Evolutionary conservation across 2,888 invertebrate genomes (phyloP), one percentile per base, ranked within the genome.

Genomic region (Choristoneura rosaceana): DNA sequence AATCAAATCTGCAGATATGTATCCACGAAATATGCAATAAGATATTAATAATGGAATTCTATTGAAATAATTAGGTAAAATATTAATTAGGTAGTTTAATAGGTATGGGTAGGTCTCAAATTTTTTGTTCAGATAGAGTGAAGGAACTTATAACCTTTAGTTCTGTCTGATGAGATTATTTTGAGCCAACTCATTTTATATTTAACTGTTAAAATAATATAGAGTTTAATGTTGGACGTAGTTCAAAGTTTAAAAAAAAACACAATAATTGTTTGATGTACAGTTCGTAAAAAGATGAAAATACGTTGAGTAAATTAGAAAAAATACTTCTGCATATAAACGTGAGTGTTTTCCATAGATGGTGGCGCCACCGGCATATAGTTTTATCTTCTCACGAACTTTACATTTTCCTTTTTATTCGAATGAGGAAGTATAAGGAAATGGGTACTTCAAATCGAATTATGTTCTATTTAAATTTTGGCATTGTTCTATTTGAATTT

Each of bases 201-300:
- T 52, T 38, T 55, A 66, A 55, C 10, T 62, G 71, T 71, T 71
- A 55, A 45, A 67, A 61, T 58, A n/a, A 41, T 67, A 62, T 45
- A 55, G 66, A 66, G 62, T 62, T 55, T 67, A 66, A 61, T 71
- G 55, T 67, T 66, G 65, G 33, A 52, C 15, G 59, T 61, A 52
- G 15, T 70, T 50, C 7, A 50, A 61, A 66, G 52, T 65, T 70
- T 66, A 52, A 43, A 9, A 43, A 9, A 61, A 43, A n/a, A 12
- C 0, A 38, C 38, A 5, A 7, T 38, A 38, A 38, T 38, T 0
- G 34, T 34, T 34, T 25, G 2, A 12, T 47, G 34, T 41, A 41
- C 7, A 12, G 10, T 43, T 43, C 43, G 43, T 12, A 12, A 43
- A 43, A 43, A 43, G 12, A 43, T 12, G 10, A 43, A 43, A 43